phyloP scores from a whole-genome alignment of 2,888 invertebrate species.

The Synergus gifuensis region DNA sequence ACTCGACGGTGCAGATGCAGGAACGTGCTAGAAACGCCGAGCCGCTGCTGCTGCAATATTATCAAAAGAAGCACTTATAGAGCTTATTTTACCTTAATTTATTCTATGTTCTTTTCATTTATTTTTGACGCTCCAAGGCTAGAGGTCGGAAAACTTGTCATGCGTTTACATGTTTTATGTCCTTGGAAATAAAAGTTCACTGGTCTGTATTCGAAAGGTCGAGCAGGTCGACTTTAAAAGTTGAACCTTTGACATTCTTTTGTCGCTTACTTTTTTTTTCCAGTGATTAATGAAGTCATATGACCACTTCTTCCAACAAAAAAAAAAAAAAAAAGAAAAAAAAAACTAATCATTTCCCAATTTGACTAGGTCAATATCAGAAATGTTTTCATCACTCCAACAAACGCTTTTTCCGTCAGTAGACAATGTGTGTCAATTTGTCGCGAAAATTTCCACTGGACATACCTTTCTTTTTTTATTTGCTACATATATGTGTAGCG shows the following conservation, averaged over 20 bases:
- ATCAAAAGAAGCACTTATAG: constrained; percentile 4
- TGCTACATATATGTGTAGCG: background rate
- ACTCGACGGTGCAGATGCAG: constrained; percentile 32
- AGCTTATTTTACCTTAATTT: constrained; percentile 4
- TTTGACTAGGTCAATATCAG: too few species aligned
- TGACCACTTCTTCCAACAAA: too few species aligned
- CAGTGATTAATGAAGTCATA: background rate
- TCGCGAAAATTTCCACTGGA: background rate
- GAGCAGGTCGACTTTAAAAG: constrained; percentile 8
- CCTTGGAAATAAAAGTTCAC: constrained; percentile 23
- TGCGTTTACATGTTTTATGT: constrained; percentile 21
- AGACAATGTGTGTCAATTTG: background rate
- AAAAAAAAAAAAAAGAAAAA: too few species aligned
- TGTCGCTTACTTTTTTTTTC: constrained; percentile 11
- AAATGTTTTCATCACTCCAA: background rate
- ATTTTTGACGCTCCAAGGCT: background rate
- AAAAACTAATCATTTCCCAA: too few species aligned
- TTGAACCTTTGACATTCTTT: background rate
- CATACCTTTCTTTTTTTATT: background rate
- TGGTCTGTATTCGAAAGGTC: constrained; percentile 25
- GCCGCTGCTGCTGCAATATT: constrained; percentile 37
- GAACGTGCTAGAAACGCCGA: constrained; percentile 45
- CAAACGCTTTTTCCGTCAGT: background rate
- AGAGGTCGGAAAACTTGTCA: background rate
- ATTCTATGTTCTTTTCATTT: background rate